Percentiles rank a stretch among this genome's conserved stretches.
Conservation (phyloP, 1,140 invertebrate genomes). For the Bombus turneri region DNA sequence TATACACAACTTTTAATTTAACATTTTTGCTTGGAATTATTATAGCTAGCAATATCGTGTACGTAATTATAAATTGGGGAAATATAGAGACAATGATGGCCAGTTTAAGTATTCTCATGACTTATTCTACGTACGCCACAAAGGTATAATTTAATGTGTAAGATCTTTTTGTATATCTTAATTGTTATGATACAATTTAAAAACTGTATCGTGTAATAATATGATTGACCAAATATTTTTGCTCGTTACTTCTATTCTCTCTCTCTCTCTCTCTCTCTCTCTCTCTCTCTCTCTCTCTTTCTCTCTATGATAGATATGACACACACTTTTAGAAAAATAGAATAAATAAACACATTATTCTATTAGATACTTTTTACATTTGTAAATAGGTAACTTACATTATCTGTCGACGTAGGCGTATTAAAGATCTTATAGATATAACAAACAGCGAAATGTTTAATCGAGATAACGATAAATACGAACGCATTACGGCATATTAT, state of each 20-base stretch:
- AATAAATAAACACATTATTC: background rate
- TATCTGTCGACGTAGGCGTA: constrained; percentile 53
- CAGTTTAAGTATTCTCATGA: constrained; percentile 65
- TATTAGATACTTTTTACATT: background rate
- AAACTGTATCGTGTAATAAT: background rate
- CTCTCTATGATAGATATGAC: no score
- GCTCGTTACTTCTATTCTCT: background rate
- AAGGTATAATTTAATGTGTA: constrained; percentile 60
- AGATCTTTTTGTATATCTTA: background rate
- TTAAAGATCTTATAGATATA: constrained; percentile 62
- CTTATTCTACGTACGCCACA: constrained; percentile 65
- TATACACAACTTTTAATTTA: constrained; percentile 60
- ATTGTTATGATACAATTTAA: background rate
- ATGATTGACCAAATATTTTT: background rate
- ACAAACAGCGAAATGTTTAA: constrained; percentile 55
- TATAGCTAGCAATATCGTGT: constrained; percentile 58
- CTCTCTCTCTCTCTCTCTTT: no score
- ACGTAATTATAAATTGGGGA: constrained; percentile 60
- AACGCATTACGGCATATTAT: constrained; percentile 56
- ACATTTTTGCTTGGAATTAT: constrained; percentile 61
- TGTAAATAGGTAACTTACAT: constrained; percentile 56
- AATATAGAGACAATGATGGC: constrained; percentile 60
- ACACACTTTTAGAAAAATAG: background rate
- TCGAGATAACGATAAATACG: constrained; percentile 56
- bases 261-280: no score